phyloP scores from a whole-genome alignment of 1,140 invertebrate species.

The Neuroterus valhalla region DNA sequence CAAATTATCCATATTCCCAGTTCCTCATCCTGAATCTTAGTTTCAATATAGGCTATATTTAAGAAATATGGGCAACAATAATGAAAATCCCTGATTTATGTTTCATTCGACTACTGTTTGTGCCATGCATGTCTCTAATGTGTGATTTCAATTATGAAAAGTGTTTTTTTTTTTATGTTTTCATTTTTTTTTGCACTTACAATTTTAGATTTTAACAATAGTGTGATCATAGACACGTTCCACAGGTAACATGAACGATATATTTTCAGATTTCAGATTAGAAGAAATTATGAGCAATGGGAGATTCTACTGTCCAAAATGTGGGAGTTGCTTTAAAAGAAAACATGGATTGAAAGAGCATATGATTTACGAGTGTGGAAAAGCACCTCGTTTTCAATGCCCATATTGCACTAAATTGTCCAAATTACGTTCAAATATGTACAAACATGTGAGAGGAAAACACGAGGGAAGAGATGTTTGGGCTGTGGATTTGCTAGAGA shows the following conservation, averaged over 20 bases:
- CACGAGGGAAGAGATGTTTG: constrained; percentile 13
- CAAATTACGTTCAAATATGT: background rate
- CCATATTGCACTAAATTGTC: constrained; percentile 11
- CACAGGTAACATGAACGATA: background rate
- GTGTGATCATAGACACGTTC: no score
- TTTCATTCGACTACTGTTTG: background rate
- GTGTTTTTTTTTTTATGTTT: background rate
- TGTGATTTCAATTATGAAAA: background rate
- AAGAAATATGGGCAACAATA: no score
- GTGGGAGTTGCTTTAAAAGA: constrained; percentile 19
- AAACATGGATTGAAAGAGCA: constrained; percentile 12
- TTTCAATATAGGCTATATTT: no score
- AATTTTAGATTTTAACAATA: no score
- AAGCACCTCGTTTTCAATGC: background rate
- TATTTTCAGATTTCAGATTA: constrained; percentile 18
- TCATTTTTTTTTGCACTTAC: background rate
- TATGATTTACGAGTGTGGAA: constrained; percentile 6
- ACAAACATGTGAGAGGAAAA: background rate
- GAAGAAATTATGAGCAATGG: background rate
- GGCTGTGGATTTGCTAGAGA: background rate
- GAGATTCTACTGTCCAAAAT: constrained; percentile 12
- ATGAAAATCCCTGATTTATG: background rate
- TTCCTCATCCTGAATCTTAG: no score
- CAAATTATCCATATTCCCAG: no score
- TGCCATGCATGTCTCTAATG: background rate